These are phyloP conservation scores for Acrossocheilus fasciatus DNA, from an alignment of 2,797 vertebrate species.

Conservation along the genomic window DNA sequence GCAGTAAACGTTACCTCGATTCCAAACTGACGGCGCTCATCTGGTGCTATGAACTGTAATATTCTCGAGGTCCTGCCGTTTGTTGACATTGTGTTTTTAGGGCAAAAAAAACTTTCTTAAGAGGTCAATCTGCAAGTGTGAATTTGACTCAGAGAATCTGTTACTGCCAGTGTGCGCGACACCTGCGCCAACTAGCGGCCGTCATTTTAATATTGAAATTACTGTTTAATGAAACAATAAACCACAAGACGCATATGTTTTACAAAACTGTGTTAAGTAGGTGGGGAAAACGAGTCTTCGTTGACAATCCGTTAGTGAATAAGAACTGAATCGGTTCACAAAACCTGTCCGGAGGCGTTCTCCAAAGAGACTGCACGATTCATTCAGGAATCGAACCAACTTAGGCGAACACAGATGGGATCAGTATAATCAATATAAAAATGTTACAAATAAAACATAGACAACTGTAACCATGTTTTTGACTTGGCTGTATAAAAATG, in stretches of 20 bases:
- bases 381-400: no score
- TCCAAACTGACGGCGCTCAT: constrained; percentile 48
- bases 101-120: not conserved
- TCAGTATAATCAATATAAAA: no score
- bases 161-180: not conserved
- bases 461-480: no score
- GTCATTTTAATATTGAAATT: not conserved
- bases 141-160: not conserved
- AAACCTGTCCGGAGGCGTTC: no score
- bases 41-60: constrained; percentile 56
- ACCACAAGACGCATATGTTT: not conserved
- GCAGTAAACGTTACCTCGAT: constrained; percentile 50
- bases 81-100: constrained; percentile 50
- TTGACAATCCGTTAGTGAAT: no score
- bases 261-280: no score
- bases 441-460: no score
- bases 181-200: constrained; percentile 22
- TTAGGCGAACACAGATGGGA: no score
- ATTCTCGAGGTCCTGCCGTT: constrained; percentile 60
- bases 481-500: no score
- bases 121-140: not conserved
- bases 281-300: no score
- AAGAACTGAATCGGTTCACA: no score
- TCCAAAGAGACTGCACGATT: no score
- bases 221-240: not conserved